Evolutionary conservation across 2,113 vertebrate species (phyloP).

Genomic region (Ictalurus furcatus): DNA sequence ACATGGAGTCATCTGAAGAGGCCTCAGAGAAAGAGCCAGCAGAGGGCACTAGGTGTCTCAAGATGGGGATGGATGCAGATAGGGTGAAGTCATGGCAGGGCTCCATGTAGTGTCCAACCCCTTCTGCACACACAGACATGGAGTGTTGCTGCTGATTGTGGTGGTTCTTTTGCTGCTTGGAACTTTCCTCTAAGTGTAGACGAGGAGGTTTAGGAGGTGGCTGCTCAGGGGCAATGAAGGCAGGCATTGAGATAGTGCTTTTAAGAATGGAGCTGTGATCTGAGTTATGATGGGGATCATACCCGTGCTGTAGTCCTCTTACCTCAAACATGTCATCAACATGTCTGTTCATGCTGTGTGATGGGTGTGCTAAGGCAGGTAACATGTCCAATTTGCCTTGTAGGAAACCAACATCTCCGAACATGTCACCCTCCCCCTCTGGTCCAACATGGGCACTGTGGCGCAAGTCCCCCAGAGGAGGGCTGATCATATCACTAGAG

Average conservation of each 20-base stretch:
- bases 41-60: constrained; percentile 65
- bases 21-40: constrained; percentile 72
- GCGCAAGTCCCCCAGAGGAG: constrained; percentile 78
- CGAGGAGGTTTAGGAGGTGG: constrained; percentile 81
- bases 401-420: constrained; percentile 80
- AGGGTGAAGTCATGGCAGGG: constrained; percentile 65
- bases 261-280: constrained; percentile 68
- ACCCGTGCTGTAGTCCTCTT: constrained; percentile 52
- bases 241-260: constrained; percentile 76
- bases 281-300: constrained; percentile 57
- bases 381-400: constrained; percentile 79
- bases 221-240: constrained; percentile 72
- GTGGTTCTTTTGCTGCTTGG: constrained; percentile 28
- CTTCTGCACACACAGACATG: constrained; percentile 60
- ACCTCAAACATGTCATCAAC: constrained; percentile 42
- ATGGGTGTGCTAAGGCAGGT: constrained; percentile 57
- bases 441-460: constrained; percentile 81
- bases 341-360: constrained; percentile 58
- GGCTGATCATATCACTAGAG: constrained; percentile 83
- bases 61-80: constrained; percentile 58
- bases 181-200: constrained; percentile 73
- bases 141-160: constrained; percentile 56
- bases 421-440: constrained; percentile 76
- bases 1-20: constrained; percentile 76
- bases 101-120: constrained; percentile 55